phyloP scores from a whole-genome alignment of 2,113 vertebrate species.

The Numenius arquata region DNA sequence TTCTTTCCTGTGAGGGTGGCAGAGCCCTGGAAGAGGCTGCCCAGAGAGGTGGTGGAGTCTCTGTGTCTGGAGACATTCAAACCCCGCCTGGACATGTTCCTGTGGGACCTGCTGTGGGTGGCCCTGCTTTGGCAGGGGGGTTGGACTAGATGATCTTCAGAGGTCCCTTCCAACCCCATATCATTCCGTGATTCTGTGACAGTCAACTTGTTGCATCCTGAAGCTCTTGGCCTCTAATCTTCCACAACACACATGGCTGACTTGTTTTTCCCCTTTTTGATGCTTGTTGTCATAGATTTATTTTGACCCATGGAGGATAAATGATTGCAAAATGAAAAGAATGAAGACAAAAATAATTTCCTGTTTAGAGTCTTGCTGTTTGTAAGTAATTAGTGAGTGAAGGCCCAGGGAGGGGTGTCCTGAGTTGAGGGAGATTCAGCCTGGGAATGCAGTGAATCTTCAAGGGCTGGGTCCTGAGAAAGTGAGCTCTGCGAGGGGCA shows the following conservation, averaged over 20 bases:
- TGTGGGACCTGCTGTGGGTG: no score
- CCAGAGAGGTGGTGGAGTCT: no score
- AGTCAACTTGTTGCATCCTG: background rate
- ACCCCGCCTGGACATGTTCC: no score
- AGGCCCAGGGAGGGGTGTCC: background rate
- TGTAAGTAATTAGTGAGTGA: background rate
- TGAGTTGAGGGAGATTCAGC: background rate
- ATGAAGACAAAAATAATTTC: slow-evolving; percentile 12
- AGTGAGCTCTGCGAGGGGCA: background rate
- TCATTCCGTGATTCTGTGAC: background rate
- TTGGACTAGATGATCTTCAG: no score
- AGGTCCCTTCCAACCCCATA: no score
- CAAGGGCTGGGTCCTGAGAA: background rate
- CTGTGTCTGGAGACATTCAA: no score
- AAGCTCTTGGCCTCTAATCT: background rate
- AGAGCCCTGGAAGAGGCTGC: no score
- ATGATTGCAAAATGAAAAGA: background rate
- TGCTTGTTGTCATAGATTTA: slow-evolving; percentile 8
- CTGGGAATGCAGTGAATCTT: background rate
- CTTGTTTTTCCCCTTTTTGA: slow-evolving; percentile 11
- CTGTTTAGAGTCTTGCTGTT: slow-evolving; percentile 8
- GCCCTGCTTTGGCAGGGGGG: no score
- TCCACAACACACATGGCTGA: background rate
- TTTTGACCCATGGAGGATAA: slow-evolving; percentile 30
- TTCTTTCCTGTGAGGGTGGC: no score